phyloP scores from a whole-genome alignment of 2,113 vertebrate species.

The Tringa solitaria region DNA sequence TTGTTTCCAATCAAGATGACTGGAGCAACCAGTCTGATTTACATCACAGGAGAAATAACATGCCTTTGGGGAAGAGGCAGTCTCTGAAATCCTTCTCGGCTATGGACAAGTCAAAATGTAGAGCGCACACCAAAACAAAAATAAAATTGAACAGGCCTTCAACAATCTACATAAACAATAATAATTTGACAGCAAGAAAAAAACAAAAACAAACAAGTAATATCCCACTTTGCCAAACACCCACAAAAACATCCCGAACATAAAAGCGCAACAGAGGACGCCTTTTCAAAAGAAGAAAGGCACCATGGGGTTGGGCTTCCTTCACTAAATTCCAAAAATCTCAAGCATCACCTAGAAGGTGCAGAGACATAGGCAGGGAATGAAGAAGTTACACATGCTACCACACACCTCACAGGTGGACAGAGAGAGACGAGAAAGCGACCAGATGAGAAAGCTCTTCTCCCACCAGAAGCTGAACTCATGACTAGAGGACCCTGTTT shows the following conservation, averaged over 20 bases:
- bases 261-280: not conserved
- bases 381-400: not conserved
- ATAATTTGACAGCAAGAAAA: not conserved
- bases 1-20: not conserved
- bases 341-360: not conserved
- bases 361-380: not conserved
- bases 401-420: not conserved
- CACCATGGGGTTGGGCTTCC: not conserved
- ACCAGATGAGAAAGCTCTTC: not conserved
- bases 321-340: not conserved
- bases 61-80: not conserved
- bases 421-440: not conserved
- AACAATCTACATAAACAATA: not conserved
- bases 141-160: not conserved
- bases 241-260: not conserved
- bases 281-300: not conserved
- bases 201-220: not conserved
- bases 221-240: not conserved
- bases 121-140: not conserved
- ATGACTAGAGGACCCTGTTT: not conserved
- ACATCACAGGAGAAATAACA: not conserved
- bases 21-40: not conserved
- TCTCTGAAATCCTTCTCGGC: not conserved
- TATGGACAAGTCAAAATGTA: not conserved
- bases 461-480: not conserved